A percentile compares a stretch with the other conserved stretches of the same genome.
These are phyloP conservation scores for Apostichopus leukothele DNA, from an alignment of 53 echinoderm and acorn worm genomes.

Conservation along the genomic window DNA sequence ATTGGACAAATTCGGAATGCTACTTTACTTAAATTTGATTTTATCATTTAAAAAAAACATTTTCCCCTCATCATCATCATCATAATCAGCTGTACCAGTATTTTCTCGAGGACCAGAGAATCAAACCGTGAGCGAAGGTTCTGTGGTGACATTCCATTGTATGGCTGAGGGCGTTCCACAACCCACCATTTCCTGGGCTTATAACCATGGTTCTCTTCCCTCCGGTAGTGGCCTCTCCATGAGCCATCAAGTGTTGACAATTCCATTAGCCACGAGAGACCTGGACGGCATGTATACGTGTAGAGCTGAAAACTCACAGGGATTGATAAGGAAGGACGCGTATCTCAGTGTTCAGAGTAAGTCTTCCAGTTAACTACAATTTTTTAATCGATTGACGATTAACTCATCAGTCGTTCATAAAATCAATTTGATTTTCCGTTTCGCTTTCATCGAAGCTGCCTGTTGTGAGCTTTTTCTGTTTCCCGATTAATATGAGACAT, in stretches of 20 bases:
- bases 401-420: background rate
- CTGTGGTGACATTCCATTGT: conserved; percentile 77
- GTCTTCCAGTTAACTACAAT: background rate
- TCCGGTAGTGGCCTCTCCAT: conserved; percentile 69
- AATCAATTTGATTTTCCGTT: background rate
- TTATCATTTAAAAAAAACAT: too few species aligned
- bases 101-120: conserved; percentile 65
- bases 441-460: too few species aligned
- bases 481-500: too few species aligned
- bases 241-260: conserved; percentile 64
- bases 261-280: conserved; percentile 54
- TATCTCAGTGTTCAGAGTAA: conserved; percentile 76
- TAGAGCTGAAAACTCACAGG: conserved; percentile 69
- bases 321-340: conserved; percentile 56
- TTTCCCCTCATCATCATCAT: background rate
- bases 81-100: conserved; percentile 64
- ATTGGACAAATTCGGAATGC: too few species aligned
- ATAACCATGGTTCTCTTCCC: conserved; percentile 74
- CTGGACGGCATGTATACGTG: conserved; percentile 70
- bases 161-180: conserved; percentile 71
- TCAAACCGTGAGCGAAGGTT: conserved; percentile 75
- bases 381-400: background rate
- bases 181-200: conserved; percentile 74
- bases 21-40: too few species aligned
- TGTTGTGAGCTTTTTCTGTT: too few species aligned